These are phyloP conservation scores for Centruroides vittatus DNA, from an alignment of 1,140 invertebrate species.

Conservation along the genomic window DNA sequence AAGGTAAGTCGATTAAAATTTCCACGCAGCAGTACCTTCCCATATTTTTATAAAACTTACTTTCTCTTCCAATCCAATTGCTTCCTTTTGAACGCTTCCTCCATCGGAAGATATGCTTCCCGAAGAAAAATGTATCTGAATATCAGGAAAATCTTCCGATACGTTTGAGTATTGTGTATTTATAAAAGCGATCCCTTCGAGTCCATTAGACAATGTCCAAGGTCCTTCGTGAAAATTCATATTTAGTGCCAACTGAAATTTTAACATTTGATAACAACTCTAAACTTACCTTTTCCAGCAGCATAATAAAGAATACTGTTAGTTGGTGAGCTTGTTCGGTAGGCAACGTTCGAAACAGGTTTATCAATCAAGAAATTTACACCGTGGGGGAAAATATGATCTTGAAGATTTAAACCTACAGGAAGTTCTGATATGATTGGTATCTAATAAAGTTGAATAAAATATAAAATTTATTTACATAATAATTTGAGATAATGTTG, in stretches of 20 bases:
- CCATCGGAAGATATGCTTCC: no score
- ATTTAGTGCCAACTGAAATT: no score
- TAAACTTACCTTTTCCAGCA: not conserved
- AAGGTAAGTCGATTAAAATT: no score
- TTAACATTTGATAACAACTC: no score
- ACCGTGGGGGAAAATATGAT: conserved; percentile 15
- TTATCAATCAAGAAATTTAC: conserved; percentile 7
- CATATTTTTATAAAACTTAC: no score
- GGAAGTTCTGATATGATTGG: conserved; percentile 25
- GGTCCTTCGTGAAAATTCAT: no score
- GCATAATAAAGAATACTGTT: conserved; percentile 12
- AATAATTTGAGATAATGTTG: no score
- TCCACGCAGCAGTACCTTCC: no score
- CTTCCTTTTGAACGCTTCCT: no score
- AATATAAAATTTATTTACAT: no score
- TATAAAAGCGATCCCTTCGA: conserved; percentile 68
- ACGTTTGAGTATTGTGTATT: conserved; percentile 70
- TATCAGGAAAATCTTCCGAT: conserved; percentile 72
- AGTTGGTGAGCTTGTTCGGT: conserved; percentile 55
- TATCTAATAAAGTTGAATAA: conserved; percentile 1
- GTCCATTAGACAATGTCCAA: not conserved
- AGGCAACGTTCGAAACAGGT: not conserved
- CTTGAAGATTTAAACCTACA: conserved; percentile 32
- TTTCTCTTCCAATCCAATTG: no score
- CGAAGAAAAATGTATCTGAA: conserved; percentile 57